phyloP scores from a whole-genome alignment of 2,113 vertebrate species.

The Colius striatus region DNA sequence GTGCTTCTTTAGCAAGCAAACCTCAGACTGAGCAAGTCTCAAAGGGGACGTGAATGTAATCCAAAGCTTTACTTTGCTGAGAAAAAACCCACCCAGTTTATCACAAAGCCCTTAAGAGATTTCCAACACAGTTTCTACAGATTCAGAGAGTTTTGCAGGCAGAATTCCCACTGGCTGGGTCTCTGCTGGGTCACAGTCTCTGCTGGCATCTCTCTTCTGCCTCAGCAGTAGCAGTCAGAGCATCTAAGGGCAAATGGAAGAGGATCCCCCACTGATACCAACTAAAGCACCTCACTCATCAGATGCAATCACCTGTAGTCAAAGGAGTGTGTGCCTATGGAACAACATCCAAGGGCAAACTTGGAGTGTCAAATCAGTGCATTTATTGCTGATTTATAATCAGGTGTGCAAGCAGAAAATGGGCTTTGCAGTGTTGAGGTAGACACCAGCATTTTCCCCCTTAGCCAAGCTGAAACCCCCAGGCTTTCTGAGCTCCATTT shows the following conservation, averaged over 20 bases:
- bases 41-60: background rate
- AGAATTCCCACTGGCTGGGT: background rate
- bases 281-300: background rate
- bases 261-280: background rate
- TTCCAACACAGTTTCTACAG: background rate
- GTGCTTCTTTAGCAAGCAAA: background rate
- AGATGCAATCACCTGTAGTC: background rate
- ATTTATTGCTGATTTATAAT: constrained; percentile 13
- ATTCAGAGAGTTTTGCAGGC: background rate
- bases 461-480: background rate
- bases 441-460: background rate
- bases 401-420: background rate
- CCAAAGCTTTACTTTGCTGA: background rate
- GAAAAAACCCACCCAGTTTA: too few species aligned
- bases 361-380: background rate
- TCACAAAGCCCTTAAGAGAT: constrained; percentile 38
- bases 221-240: background rate
- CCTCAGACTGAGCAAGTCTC: constrained; percentile 16
- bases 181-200: background rate
- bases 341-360: background rate
- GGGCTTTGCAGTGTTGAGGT: background rate
- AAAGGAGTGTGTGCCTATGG: background rate
- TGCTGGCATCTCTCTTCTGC: background rate
- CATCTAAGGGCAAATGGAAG: accelerated
- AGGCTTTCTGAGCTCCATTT: background rate